phyloP scores from a whole-genome alignment of 2,888 invertebrate genomes.

The Tromatobia lineatoria region DNA sequence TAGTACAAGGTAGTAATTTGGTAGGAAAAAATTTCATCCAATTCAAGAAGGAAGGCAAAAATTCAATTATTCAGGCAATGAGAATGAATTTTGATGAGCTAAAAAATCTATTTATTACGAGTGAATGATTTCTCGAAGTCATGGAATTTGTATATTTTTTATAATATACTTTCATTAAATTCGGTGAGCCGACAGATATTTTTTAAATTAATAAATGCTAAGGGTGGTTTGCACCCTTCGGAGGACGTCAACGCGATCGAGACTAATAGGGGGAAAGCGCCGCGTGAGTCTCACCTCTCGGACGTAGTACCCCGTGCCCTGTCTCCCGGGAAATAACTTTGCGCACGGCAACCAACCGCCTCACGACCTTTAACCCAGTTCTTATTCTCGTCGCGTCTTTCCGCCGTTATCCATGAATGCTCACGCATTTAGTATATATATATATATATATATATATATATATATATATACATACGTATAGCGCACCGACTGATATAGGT shows the following conservation, averaged over 20 bases:
- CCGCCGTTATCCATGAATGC: constrained; percentile 57
- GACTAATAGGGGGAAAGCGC: constrained; percentile 38
- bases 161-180: neutral
- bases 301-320: constrained; percentile 49
- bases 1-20: neutral
- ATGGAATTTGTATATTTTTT: neutral
- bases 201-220: constrained; percentile 50
- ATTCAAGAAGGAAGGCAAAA: neutral
- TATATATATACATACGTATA: constrained; percentile 7
- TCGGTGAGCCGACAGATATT: constrained; percentile 1
- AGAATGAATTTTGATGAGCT: neutral
- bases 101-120: constrained; percentile 4
- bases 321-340: constrained; percentile 59
- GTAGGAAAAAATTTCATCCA: neutral
- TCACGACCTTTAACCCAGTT: constrained; percentile 70
- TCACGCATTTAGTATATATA: constrained; percentile 39
- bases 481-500: neutral
- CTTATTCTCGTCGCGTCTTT: constrained; percentile 65
- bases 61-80: neutral
- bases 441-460: no score
- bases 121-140: neutral
- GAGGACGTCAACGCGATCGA: constrained; percentile 16
- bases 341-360: constrained; percentile 48
- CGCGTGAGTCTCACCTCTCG: constrained; percentile 55
- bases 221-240: constrained; percentile 44